Percentiles rank a stretch among this genome's conserved stretches.
These are phyloP conservation scores for Rhinolophus ferrumequinum DNA, from an alignment of 2,113 vertebrate species.

Conservation along the genomic window DNA sequence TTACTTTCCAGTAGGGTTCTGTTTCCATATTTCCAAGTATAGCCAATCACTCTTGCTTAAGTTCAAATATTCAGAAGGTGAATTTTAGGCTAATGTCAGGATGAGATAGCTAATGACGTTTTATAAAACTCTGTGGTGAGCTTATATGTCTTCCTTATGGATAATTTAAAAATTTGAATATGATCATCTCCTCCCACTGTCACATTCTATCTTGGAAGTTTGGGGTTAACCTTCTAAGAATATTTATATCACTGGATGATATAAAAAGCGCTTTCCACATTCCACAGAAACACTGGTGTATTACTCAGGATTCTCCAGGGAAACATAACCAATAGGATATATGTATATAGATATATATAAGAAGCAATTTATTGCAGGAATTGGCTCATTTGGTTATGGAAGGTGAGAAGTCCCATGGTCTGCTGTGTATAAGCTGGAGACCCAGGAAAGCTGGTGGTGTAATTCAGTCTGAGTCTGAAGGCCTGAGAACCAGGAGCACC, in stretches of 20 bases:
- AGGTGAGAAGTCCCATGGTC: background rate
- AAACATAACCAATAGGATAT: background rate
- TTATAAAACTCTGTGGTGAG: background rate
- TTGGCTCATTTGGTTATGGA: background rate
- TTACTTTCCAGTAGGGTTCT: background rate
- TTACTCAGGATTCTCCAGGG: background rate
- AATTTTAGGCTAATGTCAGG: background rate
- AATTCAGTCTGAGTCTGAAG: background rate
- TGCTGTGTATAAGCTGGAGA: background rate
- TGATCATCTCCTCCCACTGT: background rate
- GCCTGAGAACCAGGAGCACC: background rate
- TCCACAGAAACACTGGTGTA: background rate
- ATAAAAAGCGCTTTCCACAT: background rate
- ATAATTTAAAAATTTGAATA: background rate
- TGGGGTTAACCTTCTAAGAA: background rate
- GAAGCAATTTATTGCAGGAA: background rate
- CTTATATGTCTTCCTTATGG: background rate
- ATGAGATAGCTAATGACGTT: background rate
- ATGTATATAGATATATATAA: background rate
- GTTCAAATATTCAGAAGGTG: background rate
- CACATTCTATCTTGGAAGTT: conserved; percentile 31
- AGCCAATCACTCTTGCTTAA: conserved; percentile 25
- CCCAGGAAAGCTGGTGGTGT: background rate
- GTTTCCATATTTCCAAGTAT: background rate
- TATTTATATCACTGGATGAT: background rate